These are phyloP conservation scores for Solen grandis DNA, from an alignment of 1,140 invertebrate genomes.

Conservation along the genomic window DNA sequence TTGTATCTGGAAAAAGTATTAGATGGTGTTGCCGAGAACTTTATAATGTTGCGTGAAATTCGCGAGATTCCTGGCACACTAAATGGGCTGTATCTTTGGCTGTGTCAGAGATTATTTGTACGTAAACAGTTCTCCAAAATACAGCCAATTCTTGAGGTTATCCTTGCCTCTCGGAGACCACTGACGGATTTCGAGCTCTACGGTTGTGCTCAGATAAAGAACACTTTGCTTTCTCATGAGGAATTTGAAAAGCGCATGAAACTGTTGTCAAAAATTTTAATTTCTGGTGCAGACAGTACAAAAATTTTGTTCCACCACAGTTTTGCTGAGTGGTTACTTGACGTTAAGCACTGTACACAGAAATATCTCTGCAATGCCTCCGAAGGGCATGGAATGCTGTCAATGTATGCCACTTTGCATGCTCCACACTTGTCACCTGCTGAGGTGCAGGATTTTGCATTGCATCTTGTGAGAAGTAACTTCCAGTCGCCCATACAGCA, in stretches of 20 bases:
- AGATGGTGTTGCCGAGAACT: conserved; percentile 95
- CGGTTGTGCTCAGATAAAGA: conserved; percentile 89
- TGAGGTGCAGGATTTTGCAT: conserved; percentile 83
- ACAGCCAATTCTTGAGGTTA: conserved; percentile 90
- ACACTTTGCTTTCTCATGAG: conserved; percentile 89
- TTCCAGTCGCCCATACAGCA: conserved; percentile 79
- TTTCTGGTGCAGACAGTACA: conserved; percentile 82
- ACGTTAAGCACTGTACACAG: conserved; percentile 98
- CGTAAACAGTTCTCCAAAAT: conserved; percentile 88
- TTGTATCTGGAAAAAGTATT: conserved; percentile 92
- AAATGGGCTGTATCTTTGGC: conserved; percentile 96
- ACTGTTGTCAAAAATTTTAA: conserved; percentile 87
- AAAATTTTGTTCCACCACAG: conserved; percentile 90
- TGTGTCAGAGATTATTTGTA: conserved; percentile 93
- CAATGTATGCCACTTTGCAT: conserved; percentile 89
- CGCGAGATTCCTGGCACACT: conserved; percentile 96
- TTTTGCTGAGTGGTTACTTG: conserved; percentile 95
- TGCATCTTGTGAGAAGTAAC: conserved; percentile 82
- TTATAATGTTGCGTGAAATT: conserved; percentile 92
- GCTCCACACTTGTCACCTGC: conserved; percentile 82
- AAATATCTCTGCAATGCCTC: conserved; percentile 93
- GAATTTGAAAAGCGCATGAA: conserved; percentile 92
- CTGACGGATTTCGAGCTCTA: conserved; percentile 90
- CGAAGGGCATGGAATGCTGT: conserved; percentile 94
- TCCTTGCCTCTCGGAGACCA: conserved; percentile 92